These are phyloP conservation scores for Cololabis saira DNA, from an alignment of 2,113 vertebrate species.

Conservation along the genomic window DNA sequence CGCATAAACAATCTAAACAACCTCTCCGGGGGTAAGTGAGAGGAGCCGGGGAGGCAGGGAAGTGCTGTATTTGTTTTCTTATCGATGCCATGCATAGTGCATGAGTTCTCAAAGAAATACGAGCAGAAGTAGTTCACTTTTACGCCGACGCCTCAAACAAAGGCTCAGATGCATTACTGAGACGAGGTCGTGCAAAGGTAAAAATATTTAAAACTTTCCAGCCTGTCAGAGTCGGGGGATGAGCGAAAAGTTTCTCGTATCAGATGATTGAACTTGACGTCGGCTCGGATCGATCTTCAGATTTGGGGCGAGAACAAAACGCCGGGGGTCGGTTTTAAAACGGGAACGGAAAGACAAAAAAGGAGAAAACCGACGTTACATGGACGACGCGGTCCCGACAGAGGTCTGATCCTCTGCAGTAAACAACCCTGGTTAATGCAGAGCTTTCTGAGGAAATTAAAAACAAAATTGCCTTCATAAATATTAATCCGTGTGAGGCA, in stretches of 20 bases:
- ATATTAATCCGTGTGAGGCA: conserved; percentile 67
- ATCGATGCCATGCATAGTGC: conserved; percentile 70
- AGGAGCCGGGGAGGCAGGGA: conserved; percentile 43
- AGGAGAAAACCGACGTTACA: conserved; percentile 17
- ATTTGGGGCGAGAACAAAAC: conserved; percentile 22
- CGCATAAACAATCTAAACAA: conserved; percentile 64
- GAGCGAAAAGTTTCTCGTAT: conserved; percentile 17
- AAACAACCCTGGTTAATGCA: conserved; percentile 24
- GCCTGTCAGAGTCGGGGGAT: neutral
- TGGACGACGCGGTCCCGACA: conserved; percentile 16
- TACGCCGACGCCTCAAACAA: conserved; percentile 7
- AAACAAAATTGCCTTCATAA: conserved; percentile 68
- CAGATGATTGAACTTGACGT: conserved; percentile 35
- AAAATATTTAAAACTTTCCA: neutral
- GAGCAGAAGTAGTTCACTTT: conserved; percentile 29
- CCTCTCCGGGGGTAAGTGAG: conserved; percentile 50
- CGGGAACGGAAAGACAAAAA: conserved; percentile 9
- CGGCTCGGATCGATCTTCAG: conserved; percentile 24
- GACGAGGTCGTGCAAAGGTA: conserved; percentile 34
- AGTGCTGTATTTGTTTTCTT: conserved; percentile 52
- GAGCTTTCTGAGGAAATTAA: conserved; percentile 53
- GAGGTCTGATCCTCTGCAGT: conserved; percentile 33
- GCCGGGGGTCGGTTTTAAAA: conserved; percentile 15
- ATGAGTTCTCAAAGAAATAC: conserved; percentile 50
- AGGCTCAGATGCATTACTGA: conserved; percentile 12